Percentiles rank a stretch among this genome's conserved stretches.
Evolutionary conservation across 2,888 invertebrate genomes (phyloP).

Genomic region (Anaspis maculata): DNA sequence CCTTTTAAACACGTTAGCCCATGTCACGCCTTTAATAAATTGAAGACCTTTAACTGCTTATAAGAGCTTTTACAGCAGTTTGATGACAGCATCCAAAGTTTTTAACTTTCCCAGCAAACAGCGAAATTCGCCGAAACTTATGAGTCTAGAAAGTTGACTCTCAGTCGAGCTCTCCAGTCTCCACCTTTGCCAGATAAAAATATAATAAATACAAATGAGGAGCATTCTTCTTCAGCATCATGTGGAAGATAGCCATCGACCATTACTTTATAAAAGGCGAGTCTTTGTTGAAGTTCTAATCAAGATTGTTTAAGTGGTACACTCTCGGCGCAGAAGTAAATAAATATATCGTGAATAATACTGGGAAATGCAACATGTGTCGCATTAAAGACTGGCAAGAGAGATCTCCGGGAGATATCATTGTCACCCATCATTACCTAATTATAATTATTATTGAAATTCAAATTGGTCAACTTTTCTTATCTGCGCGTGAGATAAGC

Average conservation of each 20-base stretch:
- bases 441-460: slow-evolving; percentile 22
- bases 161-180: too few relatives aligned
- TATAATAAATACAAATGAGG: too few relatives aligned
- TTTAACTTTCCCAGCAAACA: too few relatives aligned
- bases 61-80: too few relatives aligned
- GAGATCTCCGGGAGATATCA: slow-evolving; percentile 15
- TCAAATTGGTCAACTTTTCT: slow-evolving; percentile 15
- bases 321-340: slow-evolving; percentile 7
- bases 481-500: slow-evolving; percentile 15
- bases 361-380: slow-evolving; percentile 15
- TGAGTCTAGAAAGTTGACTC: too few relatives aligned
- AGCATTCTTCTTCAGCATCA: too few relatives aligned
- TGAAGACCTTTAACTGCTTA: too few relatives aligned
- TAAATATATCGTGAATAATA: slow-evolving; percentile 7
- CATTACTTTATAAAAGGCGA: slow-evolving; percentile 10
- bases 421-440: slow-evolving; percentile 20
- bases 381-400: slow-evolving; percentile 16
- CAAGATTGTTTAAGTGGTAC: slow-evolving; percentile 8
- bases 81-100: too few relatives aligned
- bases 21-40: too few relatives aligned
- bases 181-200: too few relatives aligned
- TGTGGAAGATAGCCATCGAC: slow-evolving; percentile 12
- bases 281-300: slow-evolving; percentile 12
- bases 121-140: too few relatives aligned
- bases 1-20: too few relatives aligned